These are phyloP conservation scores for Hydriomena furcata DNA, from an alignment of 2,888 invertebrate species.

Conservation along the genomic window DNA sequence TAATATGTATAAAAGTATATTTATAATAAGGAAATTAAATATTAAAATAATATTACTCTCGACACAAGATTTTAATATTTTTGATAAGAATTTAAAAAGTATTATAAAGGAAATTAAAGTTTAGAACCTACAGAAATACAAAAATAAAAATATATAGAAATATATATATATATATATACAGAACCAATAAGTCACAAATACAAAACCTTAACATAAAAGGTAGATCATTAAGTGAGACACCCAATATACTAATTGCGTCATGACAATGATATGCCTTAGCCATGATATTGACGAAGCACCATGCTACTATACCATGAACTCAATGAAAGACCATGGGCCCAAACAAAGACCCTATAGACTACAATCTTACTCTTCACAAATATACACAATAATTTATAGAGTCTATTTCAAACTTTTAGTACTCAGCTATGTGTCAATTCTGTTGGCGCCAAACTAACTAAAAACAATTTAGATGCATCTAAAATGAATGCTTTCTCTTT, in stretches of 20 bases:
- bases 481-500: no score
- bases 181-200: background rate
- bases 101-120: no score
- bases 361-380: conserved; percentile 15
- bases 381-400: no score
- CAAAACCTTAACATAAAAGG: conserved; percentile 10
- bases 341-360: conserved; percentile 6
- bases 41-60: no score
- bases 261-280: conserved; percentile 83
- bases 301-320: conserved; percentile 64
- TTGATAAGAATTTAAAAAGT: no score
- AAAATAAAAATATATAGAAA: background rate
- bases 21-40: background rate
- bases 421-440: no score
- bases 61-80: no score
- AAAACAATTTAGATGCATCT: no score
- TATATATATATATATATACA: background rate
- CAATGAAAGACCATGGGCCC: conserved; percentile 30
- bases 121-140: no score
- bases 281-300: conserved; percentile 75
- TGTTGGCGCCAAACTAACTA: no score
- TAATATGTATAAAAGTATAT: no score
- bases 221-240: conserved; percentile 58
- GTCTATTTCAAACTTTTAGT: no score
- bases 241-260: conserved; percentile 72